Evolutionary conservation across 2,888 invertebrate species (phyloP), one percentile per base, ranked within the genome.

Genomic region (Tenthredo mesomela): DNA sequence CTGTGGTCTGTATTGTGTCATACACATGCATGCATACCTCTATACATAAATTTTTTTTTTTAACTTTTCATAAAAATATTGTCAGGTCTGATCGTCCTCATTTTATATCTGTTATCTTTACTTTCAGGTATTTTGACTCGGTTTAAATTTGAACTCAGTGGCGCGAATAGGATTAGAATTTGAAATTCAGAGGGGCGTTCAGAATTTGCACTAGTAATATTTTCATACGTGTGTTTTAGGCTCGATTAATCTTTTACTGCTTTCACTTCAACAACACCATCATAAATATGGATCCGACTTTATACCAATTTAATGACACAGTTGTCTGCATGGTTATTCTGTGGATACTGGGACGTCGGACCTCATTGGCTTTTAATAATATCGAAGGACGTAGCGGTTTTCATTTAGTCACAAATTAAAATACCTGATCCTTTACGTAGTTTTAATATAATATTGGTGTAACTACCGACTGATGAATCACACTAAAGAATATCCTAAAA

Each of bases 291-390:
- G 21, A 29, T 29, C 29, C 10, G 29, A 67, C 2, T 67, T 67
- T 29, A 67, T 29, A 18, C 12, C 67, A 67, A 67, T 67, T 67
- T 67, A 33, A 67, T 67, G 25, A 67, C 29, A 33, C 67, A 67
- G 67, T 67, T 67, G n/a, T 54, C 54, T n/a, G 54, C 29, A 67
- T 33, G 29, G 29, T 67, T 33, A 29, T 33, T 3, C 5, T 6
- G 67, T 3, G 12, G 15, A 67, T 12, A 67, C 10, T 67, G 67
- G 29, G 21, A 15, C 6, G 18, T 65, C 12, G 25, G 29, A 29
- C 15, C 29, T 65, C 29, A 18, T 67, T 67, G 29, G 18, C 29
- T 33, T 33, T 67, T 15, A 21, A 67, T 25, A 67, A 67, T 29
- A 67, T 3, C 67, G 67, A 67, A 67, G 12, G 29, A 29, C 29